These are phyloP conservation scores for Leucoma salicis DNA, from an alignment of 2,888 invertebrate genomes.

Conservation along the genomic window DNA sequence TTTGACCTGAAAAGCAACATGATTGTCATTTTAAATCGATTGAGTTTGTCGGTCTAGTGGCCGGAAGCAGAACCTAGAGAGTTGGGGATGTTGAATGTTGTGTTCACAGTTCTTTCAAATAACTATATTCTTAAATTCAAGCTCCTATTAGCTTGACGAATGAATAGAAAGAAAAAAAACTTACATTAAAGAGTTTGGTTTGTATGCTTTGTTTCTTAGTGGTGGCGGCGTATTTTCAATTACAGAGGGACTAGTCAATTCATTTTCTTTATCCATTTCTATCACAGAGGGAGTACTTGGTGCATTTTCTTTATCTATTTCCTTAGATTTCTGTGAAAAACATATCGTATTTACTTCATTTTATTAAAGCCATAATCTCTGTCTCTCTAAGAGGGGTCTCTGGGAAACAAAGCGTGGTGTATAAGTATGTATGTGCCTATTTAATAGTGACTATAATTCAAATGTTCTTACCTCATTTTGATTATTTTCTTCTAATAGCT, in stretches of 20 bases:
- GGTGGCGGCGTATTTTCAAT: background rate
- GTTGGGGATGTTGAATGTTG: no score
- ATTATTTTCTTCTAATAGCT: background rate
- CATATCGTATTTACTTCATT: background rate
- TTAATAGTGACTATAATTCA: no score
- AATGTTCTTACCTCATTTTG: background rate
- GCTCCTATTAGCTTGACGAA: background rate
- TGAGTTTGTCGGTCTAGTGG: no score
- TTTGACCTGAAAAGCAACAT: background rate
- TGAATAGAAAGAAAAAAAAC: background rate
- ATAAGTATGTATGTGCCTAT: background rate
- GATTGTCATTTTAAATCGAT: background rate
- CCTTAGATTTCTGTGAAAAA: background rate
- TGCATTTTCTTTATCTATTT: background rate
- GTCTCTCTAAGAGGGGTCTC: background rate
- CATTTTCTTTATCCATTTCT: slow-evolving; percentile 1
- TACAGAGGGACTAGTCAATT: background rate
- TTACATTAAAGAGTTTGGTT: background rate
- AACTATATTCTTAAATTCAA: no score
- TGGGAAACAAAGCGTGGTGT: background rate
- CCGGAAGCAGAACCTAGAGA: no score
- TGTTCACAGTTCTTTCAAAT: no score
- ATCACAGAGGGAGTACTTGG: background rate
- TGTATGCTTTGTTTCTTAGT: background rate
- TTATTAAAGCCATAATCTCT: background rate